A percentile compares a stretch with the other conserved stretches of the same genome.
Evolutionary conservation across 35 echinoderm and acorn worm genomes (phyloP).

Genomic region (Patiria miniata): DNA sequence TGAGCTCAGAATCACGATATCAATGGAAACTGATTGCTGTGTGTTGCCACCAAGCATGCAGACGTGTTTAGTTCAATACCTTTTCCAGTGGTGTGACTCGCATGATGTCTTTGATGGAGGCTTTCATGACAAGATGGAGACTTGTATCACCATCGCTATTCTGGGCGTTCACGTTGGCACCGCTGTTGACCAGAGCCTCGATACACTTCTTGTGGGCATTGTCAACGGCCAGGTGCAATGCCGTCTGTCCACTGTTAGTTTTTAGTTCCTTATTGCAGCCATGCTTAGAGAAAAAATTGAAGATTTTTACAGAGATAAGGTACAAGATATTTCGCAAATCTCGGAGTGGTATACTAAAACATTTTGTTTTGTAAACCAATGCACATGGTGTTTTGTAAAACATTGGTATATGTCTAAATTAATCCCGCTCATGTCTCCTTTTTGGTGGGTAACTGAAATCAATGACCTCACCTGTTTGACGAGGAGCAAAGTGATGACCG

Average conservation of each 20-base stretch:
- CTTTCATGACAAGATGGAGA: conserved; percentile 29
- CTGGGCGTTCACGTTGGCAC: conserved; percentile 38
- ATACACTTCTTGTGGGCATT: conserved; percentile 27
- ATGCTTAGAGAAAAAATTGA: background rate
- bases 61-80: no score
- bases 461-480: conserved; percentile 25
- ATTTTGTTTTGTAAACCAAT: no score
- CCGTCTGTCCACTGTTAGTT: background rate
- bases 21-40: no score
- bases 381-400: no score
- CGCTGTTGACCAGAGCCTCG: conserved; percentile 44
- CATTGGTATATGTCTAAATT: no score
- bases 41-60: no score
- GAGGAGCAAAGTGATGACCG: background rate
- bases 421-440: no score
- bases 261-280: conserved; percentile 24
- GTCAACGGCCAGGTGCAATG: conserved; percentile 12
- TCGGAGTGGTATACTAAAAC: no score
- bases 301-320: no score
- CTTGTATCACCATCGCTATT: conserved; percentile 42
- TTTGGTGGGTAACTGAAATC: no score
- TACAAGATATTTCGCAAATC: no score
- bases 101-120: conserved; percentile 1
- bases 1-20: no score
- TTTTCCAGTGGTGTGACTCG: background rate